A percentile compares a stretch with the other conserved stretches of the same genome.
phyloP scores from a whole-genome alignment of 64 coral and sea anemone genomes.

The Trachythela sp. region DNA sequence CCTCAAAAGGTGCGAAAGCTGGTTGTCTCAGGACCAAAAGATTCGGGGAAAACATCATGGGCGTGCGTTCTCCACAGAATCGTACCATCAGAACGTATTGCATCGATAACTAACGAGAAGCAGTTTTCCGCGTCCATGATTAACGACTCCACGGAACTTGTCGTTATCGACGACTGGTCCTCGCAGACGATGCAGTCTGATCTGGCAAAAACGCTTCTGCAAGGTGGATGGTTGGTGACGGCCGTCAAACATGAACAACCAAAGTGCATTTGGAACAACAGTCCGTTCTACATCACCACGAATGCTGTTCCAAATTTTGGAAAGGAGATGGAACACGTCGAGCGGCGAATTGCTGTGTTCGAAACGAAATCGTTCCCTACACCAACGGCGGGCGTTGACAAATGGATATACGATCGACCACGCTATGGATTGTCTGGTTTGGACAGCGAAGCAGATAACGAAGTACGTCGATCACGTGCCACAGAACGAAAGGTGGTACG shows the following conservation, averaged over 20 bases:
- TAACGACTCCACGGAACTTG: constrained; percentile 19
- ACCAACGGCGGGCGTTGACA: background rate
- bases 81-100: background rate
- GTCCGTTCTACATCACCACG: constrained; percentile 35
- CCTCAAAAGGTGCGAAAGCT: constrained; percentile 17
- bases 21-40: constrained; percentile 12
- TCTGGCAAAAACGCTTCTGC: constrained; percentile 23
- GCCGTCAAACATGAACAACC: background rate
- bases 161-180: constrained; percentile 31
- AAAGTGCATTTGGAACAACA: background rate
- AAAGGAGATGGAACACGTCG: constrained; percentile 22
- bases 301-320: constrained; percentile 32
- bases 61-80: background rate
- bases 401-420: constrained; percentile 25
- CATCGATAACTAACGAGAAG: constrained; percentile 10
- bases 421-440: constrained; percentile 40
- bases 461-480: background rate
- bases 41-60: constrained; percentile 39
- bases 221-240: constrained; percentile 22
- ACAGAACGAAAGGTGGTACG: constrained; percentile 33
- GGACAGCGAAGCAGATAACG: constrained; percentile 23
- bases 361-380: background rate
- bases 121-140: constrained; percentile 26
- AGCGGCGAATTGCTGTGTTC: background rate
- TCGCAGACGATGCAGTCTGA: background rate